phyloP scores from a whole-genome alignment of 2,888 invertebrate species.

The Tenthredo scrophulariae region DNA sequence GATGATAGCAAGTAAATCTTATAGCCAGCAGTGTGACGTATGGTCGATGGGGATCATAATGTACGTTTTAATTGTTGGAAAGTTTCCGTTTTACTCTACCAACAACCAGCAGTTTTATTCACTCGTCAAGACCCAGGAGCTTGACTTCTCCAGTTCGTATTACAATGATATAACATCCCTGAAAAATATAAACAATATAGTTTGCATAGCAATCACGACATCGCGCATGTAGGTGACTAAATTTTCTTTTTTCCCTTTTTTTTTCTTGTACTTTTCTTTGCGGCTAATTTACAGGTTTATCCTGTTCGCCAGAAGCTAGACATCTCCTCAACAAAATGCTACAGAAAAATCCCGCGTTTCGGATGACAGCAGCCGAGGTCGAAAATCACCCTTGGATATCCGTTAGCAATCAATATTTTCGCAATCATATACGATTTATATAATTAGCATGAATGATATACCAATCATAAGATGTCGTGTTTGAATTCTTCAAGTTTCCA shows the following conservation, averaged over 20 bases:
- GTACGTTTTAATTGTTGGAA: constrained; percentile 78
- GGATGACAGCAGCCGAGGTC: constrained; percentile 80
- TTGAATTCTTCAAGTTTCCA: not conserved
- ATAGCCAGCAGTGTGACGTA: constrained; percentile 82
- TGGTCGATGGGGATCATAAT: constrained; percentile 82
- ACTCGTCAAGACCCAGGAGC: constrained; percentile 73
- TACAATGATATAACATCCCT: constrained; percentile 22
- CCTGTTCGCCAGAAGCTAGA: constrained; percentile 72
- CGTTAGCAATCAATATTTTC: constrained; percentile 58
- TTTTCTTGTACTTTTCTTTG: not conserved
- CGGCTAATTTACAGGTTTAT: constrained; percentile 49
- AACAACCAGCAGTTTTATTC: constrained; percentile 70
- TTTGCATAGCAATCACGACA: not conserved
- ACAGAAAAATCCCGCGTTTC: constrained; percentile 79
- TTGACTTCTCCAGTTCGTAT: constrained; percentile 63
- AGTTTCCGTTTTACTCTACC: constrained; percentile 73
- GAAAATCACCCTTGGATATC: constrained; percentile 78
- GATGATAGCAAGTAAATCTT: constrained; percentile 79
- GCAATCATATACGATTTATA: not conserved
- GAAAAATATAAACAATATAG: not conserved
- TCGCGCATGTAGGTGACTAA: not conserved
- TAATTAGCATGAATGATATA: not conserved
- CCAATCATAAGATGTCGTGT: not conserved
- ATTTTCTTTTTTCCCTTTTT: not conserved
- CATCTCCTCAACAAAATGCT: constrained; percentile 78